Base-by-base conservation (phyloP, 2,797 vertebrate species). In the Avahi laniger region DNA sequence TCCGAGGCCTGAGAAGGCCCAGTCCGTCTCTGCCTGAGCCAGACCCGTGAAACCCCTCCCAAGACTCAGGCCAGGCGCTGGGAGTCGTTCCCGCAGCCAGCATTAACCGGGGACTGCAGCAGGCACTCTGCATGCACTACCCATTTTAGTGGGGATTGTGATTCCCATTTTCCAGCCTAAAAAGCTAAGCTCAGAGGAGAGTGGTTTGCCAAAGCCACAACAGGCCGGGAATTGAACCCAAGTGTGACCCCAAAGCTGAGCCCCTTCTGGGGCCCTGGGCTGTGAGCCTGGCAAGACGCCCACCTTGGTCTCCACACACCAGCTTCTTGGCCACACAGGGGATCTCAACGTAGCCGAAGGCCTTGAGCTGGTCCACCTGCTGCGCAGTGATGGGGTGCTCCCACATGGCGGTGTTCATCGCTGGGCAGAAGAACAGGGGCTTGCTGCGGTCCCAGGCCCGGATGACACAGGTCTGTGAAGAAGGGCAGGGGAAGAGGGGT, bases 361-460 rank as follows among this genome's bases (percentile, higher is more conserved):
- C 98, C 92, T 98, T 99, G 28, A 99, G 99, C 79, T 95, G 99
- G 97, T 98, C 98, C 91, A 99, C 98, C 65, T 99, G 99, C 97
- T 93, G 99, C 10, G 98, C 98, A 1, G 99, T 99, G 97, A 99
- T 98, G 26, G 99, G 99, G 98, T 99, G 99, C 67, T 99, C 98
- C 99, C 99, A 99, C 99, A 99, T 99, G 82, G 99, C 99, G 0
- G 99, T 99, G 98, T 99, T 99, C 99, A 99, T 99, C 59, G 99
- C 99, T 0, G 99, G 99, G 96, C 99, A 99, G 99, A 99, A 99
- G 80, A 99, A 98, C 78, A 99, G 98, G 14, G 99, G 99, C 63
- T 99, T 99, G 76, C 97, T 98, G 81, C 92, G 97, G 92, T 99
- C 99, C 99, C 99, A 99, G 4, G 99, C 99, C 5, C 99, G 99